Evolutionary conservation across 2,888 invertebrate genomes (phyloP), one percentile per base, ranked within the genome.

Genomic region (Koerneria pararmatus): DNA sequence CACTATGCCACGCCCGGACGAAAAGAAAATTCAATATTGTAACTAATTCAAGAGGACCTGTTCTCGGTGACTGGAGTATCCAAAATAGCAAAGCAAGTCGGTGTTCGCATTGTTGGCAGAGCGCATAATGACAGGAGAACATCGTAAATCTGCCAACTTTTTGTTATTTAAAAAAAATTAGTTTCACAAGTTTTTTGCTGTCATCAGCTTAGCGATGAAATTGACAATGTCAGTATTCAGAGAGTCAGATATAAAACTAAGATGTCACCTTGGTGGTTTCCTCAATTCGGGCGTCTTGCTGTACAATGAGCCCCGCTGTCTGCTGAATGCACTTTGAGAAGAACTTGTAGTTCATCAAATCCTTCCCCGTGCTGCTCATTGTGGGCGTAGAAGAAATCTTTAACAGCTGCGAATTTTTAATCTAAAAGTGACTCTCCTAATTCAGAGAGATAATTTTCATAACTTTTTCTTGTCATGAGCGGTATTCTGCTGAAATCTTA

Each of bases 81-180:
- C 11, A 78, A 66, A 11, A 79, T 71, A 4, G 75, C 73, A 22
- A 66, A 65, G 56, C 76, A 78, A 22, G 75, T 74, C n/a, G 71
- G 71, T 0, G 73, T 65, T 2, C 82, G 71, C 3, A 84, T 69
- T 0, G 76, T 76, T 6, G 79, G 78, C 19, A 84, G 76, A 1
- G 78, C 74, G 68, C 84, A 85, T 63, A 85, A 79, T 0, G 82
- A 74, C 46, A 83, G 74, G 22, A 85, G 72, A n/a, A 85, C 75
- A 65, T 85, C 84, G 75, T 84, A 84, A 37, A 85, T 69, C 84
- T 85, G 75, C 6, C 31, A 59, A 22, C 41, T 22, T 8, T 29
- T 24, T 31, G 34, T 15, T 29, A 66, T 24, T 8, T 22, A 8
- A 31, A 11, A 58, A 41, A 27, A 1, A 62, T 61, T 1, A 31